Base-by-base conservation (phyloP, 2,113 vertebrate species). In the Dipodomys stephensi region DNA sequence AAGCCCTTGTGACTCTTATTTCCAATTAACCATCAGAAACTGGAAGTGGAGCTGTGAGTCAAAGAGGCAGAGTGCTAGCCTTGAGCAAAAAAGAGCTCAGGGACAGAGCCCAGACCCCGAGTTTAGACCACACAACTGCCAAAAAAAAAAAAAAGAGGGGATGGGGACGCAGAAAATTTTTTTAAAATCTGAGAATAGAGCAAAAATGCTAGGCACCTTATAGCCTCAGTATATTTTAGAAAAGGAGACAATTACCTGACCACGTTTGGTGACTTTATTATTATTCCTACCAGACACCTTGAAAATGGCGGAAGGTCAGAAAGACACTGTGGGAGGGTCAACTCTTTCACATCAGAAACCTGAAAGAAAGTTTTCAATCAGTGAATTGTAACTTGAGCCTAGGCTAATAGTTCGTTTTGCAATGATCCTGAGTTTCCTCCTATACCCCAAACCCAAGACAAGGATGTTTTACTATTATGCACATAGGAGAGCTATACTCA, bases 251-350 rank as follows among this genome's bases (percentile, higher is more conserved):
- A 35, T 98, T 98, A 99, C 99, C 98, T 99, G 96, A 98, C 98
- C 30, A 99, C 91, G 57, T 96, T 89, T 0, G 97, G 94, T 4
- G 98, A 98, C 83, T 98, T 99, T 30, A 98, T 96, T 85, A 99
- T 95, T 94, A 98, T 84, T 19, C 97, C 94, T 80, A 99, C 97
- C 62, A 99, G 97, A 90, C 97, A 89, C 87, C 97, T 97, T 93
- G 99, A 99, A 91, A 99, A 98, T 23, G 98, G 98, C 6, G 99
- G 99, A 94, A 99, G 98, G 67, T 99, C 98, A 32, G 98, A 97
- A 73, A 98, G 27, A 2, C 97, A 94, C 94, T 98, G 98, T 4
- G 99, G 98, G 6, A 96, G 65, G 27, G 88, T 87, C 32, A 99
- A 82, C 15, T 99, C 98, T 94, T 98, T 97, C 46, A 94, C 90